These are phyloP conservation scores for Ascaphus truei DNA, from an alignment of 2,113 vertebrate genomes.

Conservation along the genomic window DNA sequence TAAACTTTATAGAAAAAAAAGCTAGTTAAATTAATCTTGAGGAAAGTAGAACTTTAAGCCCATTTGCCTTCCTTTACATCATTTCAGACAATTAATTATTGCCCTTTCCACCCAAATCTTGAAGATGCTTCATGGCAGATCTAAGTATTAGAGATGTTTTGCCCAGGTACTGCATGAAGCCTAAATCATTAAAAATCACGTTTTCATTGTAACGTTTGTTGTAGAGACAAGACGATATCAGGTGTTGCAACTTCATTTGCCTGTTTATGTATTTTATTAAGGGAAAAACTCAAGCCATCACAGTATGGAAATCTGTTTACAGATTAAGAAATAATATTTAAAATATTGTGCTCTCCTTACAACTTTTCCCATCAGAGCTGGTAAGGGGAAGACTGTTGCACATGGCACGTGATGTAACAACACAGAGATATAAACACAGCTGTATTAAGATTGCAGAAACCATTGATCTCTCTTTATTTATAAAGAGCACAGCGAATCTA, in stretches of 20 bases:
- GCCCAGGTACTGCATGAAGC: too few relatives aligned
- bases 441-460: conserved; percentile 14
- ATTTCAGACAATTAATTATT: too few relatives aligned
- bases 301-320: background rate
- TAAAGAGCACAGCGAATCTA: background rate
- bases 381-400: background rate
- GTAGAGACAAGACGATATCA: background rate
- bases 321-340: conserved; percentile 19
- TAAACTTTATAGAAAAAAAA: too few relatives aligned
- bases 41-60: too few relatives aligned
- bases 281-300: background rate
- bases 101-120: too few relatives aligned
- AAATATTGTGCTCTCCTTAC: background rate
- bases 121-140: too few relatives aligned
- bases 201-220: background rate
- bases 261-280: background rate
- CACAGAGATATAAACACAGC: conserved; percentile 19
- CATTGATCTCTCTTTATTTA: conserved; percentile 11
- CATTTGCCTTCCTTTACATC: too few relatives aligned
- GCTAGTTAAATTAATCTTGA: too few relatives aligned
- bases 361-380: background rate
- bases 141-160: too few relatives aligned
- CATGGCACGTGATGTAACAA: background rate
- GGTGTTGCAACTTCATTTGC: background rate
- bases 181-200: too few relatives aligned